These are phyloP conservation scores for Stenurella melanura DNA, from an alignment of 2,888 invertebrate species.

Conservation along the genomic window DNA sequence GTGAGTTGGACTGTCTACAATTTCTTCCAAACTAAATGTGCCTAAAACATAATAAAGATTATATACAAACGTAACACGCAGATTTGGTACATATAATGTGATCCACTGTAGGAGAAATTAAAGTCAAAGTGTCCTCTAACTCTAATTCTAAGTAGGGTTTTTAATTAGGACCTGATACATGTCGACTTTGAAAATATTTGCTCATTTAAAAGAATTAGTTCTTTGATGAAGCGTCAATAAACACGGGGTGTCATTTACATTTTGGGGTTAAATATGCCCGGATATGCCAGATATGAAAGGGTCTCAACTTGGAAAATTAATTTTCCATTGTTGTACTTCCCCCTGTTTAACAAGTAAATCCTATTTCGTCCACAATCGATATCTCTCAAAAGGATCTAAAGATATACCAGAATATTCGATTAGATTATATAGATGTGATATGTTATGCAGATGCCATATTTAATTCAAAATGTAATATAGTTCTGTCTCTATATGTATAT, in stretches of 20 bases:
- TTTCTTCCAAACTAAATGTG: too few relatives aligned
- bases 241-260: neutral
- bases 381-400: neutral
- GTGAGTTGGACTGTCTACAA: too few relatives aligned
- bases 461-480: neutral
- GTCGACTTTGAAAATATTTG: too few relatives aligned
- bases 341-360: conserved; percentile 4
- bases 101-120: too few relatives aligned
- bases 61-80: too few relatives aligned
- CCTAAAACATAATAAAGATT: too few relatives aligned
- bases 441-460: conserved; percentile 1
- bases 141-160: too few relatives aligned
- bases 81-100: too few relatives aligned
- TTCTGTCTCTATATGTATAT: neutral
- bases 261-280: neutral
- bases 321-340: conserved; percentile 1
- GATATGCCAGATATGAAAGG: neutral
- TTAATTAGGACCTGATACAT: too few relatives aligned
- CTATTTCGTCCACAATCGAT: conserved; percentile 7
- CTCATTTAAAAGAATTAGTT: neutral
- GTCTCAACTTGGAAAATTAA: conserved; percentile 7
- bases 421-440: neutral
- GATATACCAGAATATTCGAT: neutral
- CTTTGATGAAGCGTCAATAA: neutral
- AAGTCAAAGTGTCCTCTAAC: too few relatives aligned